Conservation (phyloP, 2,888 invertebrate genomes). For the Blera fallax region DNA sequence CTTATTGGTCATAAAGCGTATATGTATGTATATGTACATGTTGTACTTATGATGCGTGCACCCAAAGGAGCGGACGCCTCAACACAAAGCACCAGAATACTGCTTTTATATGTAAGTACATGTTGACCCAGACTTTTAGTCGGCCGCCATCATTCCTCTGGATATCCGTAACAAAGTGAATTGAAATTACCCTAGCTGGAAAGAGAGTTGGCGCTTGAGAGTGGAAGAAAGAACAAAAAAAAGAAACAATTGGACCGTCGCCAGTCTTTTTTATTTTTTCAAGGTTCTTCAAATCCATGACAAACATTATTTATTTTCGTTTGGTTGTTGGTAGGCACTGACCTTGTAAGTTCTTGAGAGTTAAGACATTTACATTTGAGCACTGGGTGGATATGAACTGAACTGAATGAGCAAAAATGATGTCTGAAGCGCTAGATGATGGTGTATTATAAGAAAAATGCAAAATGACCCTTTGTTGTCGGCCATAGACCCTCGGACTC, state of each 20-base stretch:
- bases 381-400: not conserved
- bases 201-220: not conserved
- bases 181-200: not conserved
- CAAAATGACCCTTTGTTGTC: no score
- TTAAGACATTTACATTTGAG: not conserved
- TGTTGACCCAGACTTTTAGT: slow-evolving; percentile 45
- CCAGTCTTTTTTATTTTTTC: slow-evolving; percentile 28
- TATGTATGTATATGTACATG: not conserved
- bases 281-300: slow-evolving; percentile 2
- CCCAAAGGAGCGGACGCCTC: slow-evolving; percentile 12
- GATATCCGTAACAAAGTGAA: slow-evolving; percentile 13
- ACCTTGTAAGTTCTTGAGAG: not conserved
- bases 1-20: slow-evolving; percentile 30
- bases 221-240: no score
- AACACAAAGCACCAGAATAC: slow-evolving; percentile 8
- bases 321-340: not conserved
- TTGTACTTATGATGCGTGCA: slow-evolving; percentile 19
- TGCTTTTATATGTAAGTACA: slow-evolving; percentile 7
- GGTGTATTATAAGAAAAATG: no score
- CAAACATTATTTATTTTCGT: not conserved
- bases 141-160: not conserved
- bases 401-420: no score
- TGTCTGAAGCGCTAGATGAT: no score
- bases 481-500: no score
- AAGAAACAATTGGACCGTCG: slow-evolving; percentile 40